These are phyloP conservation scores for Mormyrus proboscirostris DNA, from an alignment of 2,797 vertebrate species.

Conservation along the genomic window DNA sequence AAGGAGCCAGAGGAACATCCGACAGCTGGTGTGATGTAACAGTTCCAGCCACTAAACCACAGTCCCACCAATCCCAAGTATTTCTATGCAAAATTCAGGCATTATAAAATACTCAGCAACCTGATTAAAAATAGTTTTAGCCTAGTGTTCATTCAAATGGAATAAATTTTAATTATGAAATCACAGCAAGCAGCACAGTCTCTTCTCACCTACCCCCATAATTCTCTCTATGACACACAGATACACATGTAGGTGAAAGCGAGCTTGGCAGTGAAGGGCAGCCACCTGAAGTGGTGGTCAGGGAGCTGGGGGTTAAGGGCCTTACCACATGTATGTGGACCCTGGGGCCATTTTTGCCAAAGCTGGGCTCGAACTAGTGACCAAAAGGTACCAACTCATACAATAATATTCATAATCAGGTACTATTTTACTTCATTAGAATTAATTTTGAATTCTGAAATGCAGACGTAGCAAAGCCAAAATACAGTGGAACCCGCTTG, in stretches of 20 bases:
- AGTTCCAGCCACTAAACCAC: neutral
- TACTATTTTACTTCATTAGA: neutral
- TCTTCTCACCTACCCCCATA: neutral
- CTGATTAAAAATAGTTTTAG: neutral
- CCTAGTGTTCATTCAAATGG: neutral
- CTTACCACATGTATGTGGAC: neutral
- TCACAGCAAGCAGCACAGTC: neutral
- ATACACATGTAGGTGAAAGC: neutral
- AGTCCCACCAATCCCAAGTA: neutral
- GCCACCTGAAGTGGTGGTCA: neutral
- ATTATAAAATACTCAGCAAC: neutral
- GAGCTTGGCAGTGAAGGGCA: neutral
- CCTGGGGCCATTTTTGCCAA: neutral
- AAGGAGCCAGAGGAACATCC: neutral
- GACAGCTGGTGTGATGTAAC: neutral
- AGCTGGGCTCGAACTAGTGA: neutral
- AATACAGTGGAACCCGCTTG: neutral
- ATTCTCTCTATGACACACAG: neutral
- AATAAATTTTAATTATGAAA: neutral
- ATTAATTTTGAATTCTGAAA: neutral
- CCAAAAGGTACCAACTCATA: neutral
- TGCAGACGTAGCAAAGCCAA: neutral
- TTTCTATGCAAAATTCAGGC: neutral
- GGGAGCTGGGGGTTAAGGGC: neutral
- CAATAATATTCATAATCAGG: neutral